Base-by-base conservation (phyloP, 1,140 invertebrate genomes). In the Drusus annulatus region DNA sequence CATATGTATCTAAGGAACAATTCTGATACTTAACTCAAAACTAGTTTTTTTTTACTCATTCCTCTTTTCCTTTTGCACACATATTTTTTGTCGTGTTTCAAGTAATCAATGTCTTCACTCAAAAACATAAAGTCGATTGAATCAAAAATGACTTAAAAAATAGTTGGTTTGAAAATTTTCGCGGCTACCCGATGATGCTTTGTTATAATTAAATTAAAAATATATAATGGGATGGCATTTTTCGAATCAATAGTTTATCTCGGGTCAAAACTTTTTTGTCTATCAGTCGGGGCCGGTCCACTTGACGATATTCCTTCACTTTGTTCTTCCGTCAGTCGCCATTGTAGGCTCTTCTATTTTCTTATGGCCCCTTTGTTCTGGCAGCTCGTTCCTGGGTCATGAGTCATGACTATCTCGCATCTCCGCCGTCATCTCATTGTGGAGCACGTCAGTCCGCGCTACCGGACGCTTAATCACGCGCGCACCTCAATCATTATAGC, bases 401-500 rank as follows among this genome's bases (percentile, higher is more conserved):
- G 54, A 60, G 17, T 76, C 56, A 60, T 76, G 54, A 60, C 74
- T 36, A 60, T 74, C 51, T 58, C 71, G n/a, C 58, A 74, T 76
- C 56, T 62, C 8, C 2, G 36, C 8, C 36, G 8, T 45, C 36
- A 60, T 31, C 74, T 62, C 52, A 69, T 78, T 78, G 76, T 78
- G 51, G 16, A 36, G 13, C 76, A 51, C 51, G 76, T 71, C 76
- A 78, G 76, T 23, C 63, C 16, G 21, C n/a, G 76, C 76, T 78
- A 78, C 76, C 76, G 76, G 45, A 69, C 76, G 50, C 50, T 77
- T 23, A 77, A 71, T 69, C 76, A 69, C 28, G 63, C 23, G 23
- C 65, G 63, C 50, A 69, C 76, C 52, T 78, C 76, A 78, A 78
- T 78, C 76, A 78, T 71, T 78, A 58, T 58, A 78, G 50, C 76